Evolutionary conservation across 2,113 vertebrate species (phyloP).

Genomic region (Paradoxurus hermaphroditus): DNA sequence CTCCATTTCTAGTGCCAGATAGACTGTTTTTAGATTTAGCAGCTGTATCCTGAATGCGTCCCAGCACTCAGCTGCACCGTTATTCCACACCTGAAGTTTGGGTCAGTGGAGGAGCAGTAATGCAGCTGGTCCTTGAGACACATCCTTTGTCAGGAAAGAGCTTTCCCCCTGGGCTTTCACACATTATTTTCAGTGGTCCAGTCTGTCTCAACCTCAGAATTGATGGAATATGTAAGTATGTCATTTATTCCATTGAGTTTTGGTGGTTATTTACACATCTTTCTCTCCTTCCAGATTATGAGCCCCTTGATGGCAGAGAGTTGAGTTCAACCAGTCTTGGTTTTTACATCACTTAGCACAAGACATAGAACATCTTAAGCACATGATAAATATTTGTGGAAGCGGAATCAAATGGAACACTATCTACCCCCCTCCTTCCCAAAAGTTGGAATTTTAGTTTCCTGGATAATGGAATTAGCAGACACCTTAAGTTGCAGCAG

Average conservation of each 20-base stretch:
- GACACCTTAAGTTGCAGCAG: background rate
- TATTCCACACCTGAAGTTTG: constrained; percentile 47
- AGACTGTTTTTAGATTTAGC: constrained; percentile 41
- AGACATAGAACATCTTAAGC: background rate
- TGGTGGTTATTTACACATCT: background rate
- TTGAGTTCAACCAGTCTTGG: background rate
- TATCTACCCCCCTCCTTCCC: background rate
- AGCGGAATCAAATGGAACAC: background rate
- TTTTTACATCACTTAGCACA: background rate
- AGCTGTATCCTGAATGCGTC: constrained; percentile 11
- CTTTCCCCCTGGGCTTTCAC: background rate
- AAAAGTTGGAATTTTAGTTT: constrained; percentile 12
- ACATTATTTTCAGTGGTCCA: background rate
- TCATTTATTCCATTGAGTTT: background rate
- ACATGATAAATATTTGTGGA: constrained; percentile 12
- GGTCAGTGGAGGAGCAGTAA: background rate
- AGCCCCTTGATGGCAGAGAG: background rate
- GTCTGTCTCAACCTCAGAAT: constrained; percentile 12
- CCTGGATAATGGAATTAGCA: background rate
- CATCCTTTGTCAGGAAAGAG: constrained; percentile 16
- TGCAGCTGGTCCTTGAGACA: constrained; percentile 11
- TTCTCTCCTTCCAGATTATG: background rate
- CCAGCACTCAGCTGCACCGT: background rate
- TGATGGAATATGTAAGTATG: background rate
- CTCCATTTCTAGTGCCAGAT: constrained; percentile 29